These are phyloP conservation scores for Tribolium madens DNA, from an alignment of 1,140 invertebrate species.

Conservation along the genomic window DNA sequence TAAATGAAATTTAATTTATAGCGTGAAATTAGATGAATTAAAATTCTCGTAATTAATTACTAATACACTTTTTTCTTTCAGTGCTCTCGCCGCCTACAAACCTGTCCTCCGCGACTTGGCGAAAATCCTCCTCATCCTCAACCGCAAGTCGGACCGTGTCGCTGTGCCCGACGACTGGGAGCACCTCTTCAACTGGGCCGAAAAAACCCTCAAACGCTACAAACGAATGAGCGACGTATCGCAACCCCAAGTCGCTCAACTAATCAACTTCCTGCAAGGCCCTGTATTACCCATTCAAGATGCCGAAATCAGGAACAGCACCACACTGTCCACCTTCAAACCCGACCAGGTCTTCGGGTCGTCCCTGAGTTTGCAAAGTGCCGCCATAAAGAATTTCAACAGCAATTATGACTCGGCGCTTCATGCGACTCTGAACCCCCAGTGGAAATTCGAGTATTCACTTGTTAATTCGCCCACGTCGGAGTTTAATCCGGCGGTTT, in stretches of 20 bases:
- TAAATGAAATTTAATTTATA: not conserved
- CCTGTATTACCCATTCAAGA: conserved; percentile 63
- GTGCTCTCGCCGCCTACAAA: conserved; percentile 77
- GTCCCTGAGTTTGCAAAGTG: conserved; percentile 67
- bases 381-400: conserved; percentile 61
- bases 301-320: conserved; percentile 54
- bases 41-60: not conserved
- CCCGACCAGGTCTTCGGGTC: conserved; percentile 66
- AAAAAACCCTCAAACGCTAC: conserved; percentile 79
- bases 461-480: conserved; percentile 66
- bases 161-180: conserved; percentile 83
- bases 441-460: conserved; percentile 70
- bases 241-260: conserved; percentile 70
- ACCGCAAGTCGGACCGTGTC: conserved; percentile 75
- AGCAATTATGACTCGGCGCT: conserved; percentile 61
- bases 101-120: conserved; percentile 81
- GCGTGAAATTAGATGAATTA: not conserved
- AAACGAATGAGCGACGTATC: conserved; percentile 72
- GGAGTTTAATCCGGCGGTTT: conserved; percentile 70
- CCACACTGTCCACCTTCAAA: conserved; percentile 71
- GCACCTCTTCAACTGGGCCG: conserved; percentile 78
- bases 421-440: conserved; percentile 68
- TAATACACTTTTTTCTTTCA: conserved; percentile 58
- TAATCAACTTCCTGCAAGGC: conserved; percentile 75
- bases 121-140: conserved; percentile 79